A percentile compares a stretch with the other conserved stretches of the same genome.
phyloP scores from a whole-genome alignment of 2,888 invertebrate species.

The Heteropelma amictum region DNA sequence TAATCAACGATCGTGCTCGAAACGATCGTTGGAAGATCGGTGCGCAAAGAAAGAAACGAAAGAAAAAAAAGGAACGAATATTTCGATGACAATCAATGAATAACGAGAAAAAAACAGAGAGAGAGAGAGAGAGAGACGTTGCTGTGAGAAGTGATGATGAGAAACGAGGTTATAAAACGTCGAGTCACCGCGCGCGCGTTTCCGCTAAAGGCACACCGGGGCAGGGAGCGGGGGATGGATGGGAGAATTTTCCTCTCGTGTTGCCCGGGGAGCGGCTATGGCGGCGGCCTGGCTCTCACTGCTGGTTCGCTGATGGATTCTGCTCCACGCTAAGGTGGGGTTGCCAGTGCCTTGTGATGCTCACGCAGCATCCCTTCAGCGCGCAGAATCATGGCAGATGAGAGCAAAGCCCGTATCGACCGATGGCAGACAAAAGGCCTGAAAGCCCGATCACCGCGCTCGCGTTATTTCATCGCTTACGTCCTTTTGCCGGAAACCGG shows the following conservation, averaged over 20 bases:
- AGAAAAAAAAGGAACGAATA: neutral
- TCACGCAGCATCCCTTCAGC: constrained; percentile 73
- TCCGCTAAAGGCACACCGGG: constrained; percentile 44
- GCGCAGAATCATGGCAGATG: constrained; percentile 70
- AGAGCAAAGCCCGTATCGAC: constrained; percentile 48
- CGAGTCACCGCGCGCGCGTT: constrained; percentile 55
- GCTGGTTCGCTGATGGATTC: constrained; percentile 62
- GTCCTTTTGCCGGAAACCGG: neutral
- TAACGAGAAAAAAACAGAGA: constrained; percentile 3
- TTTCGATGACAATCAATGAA: constrained; percentile 4
- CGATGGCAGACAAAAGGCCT: constrained; percentile 10
- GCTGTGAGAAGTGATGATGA: constrained; percentile 24
- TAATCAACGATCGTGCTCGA: no score
- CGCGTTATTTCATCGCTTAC: neutral
- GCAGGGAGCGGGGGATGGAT: constrained; percentile 8
- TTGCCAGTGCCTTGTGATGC: constrained; percentile 30
- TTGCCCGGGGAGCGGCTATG: constrained; percentile 77
- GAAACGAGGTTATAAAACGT: constrained; percentile 56
- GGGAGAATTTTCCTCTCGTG: constrained; percentile 53
- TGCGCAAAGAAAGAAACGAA: neutral
- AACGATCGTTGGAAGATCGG: no score
- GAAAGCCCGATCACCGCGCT: neutral
- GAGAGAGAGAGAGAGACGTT: neutral
- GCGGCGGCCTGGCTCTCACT: constrained; percentile 78
- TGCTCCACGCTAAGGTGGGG: constrained; percentile 57